Conservation (phyloP, 2,888 invertebrate species). For the Autographa pulchrina region DNA sequence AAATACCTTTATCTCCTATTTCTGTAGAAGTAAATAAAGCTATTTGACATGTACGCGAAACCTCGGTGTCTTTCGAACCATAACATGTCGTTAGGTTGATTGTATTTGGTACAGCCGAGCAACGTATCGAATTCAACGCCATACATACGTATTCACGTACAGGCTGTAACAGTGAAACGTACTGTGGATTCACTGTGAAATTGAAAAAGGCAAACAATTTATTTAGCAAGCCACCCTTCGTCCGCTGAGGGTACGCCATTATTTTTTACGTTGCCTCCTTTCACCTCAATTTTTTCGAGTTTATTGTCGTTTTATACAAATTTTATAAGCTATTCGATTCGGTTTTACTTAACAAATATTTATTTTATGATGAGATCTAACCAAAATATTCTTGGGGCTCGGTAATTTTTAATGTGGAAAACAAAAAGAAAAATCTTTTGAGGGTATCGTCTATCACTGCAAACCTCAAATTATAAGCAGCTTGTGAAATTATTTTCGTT, state of each 20-base stretch:
- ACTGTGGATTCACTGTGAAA: slow-evolving; percentile 68
- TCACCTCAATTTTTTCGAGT: slow-evolving; percentile 82
- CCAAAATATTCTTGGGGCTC: slow-evolving; percentile 35
- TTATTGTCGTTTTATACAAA: slow-evolving; percentile 84
- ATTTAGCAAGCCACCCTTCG: slow-evolving; percentile 78
- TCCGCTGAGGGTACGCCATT: slow-evolving; percentile 78
- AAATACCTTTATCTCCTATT: not conserved
- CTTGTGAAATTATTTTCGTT: slow-evolving; percentile 26
- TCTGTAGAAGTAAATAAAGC: not conserved
- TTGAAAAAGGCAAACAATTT: slow-evolving; percentile 86
- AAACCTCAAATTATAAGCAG: slow-evolving; percentile 8
- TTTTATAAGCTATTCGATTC: slow-evolving; percentile 73
- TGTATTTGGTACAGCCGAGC: slow-evolving; percentile 45
- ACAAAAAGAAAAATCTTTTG: slow-evolving; percentile 28
- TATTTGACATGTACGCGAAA: slow-evolving; percentile 17
- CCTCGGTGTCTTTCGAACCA: slow-evolving; percentile 27
- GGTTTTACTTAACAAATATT: slow-evolving; percentile 67
- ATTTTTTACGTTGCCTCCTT: slow-evolving; percentile 84
- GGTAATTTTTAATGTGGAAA: slow-evolving; percentile 37
- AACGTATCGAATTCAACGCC: slow-evolving; percentile 48
- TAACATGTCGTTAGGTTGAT: slow-evolving; percentile 45
- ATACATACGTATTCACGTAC: slow-evolving; percentile 45
- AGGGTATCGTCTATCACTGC: slow-evolving; percentile 24
- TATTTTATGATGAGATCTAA: slow-evolving; percentile 61
- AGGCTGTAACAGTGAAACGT: slow-evolving; percentile 50